Evolutionary conservation across 2,888 invertebrate genomes (phyloP), one percentile per base, ranked within the genome.

Genomic region (Amorpha juglandis): DNA sequence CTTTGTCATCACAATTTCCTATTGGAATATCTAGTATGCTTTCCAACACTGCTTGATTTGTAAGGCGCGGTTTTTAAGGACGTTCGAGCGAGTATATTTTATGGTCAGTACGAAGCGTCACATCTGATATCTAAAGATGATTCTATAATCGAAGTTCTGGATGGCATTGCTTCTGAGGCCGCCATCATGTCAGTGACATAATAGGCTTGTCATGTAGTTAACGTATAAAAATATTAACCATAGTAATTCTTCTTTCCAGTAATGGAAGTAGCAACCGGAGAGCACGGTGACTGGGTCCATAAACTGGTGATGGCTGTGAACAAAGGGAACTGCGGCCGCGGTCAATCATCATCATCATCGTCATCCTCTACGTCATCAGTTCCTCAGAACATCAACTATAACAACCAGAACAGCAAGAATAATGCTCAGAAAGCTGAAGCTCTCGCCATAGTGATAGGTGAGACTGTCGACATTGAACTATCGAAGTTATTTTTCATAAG

Each of bases 181-280:
- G 1, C 4, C 27, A 1, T 27, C 2, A 27, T 4, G 27, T 4
- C 27, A 27, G 27, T 4, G 27, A 27, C 27, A 1, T 27, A 4
- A 27, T 27, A 27, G 4, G 1, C 27, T 27, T 1, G 1, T 4
- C 27, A 27, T 3, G 1, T 3, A 27, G 27, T 27, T 27, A n/a
- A n/a, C n/a, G 27, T 27, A 27, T 27, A 27, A 27, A 27, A 27
- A 27, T 27, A 3, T 27, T 27, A 4, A 27, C 27, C 27, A 27
- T 3, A 1, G 4, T 27, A 27, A 1, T 35, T 47, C 8, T 64
- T 47, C 14, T 50, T 90, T 94, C 33, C 91, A 98, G 98, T 98
- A 63, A 98, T 99, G 96, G 99, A 99, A 89, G 98, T 99, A 52
- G 98, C 98, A 0, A 97, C 98, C 63, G 98, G 98, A 0, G 98